phyloP scores from a whole-genome alignment of 2,888 invertebrate genomes.

The Prenolepis imparis region DNA sequence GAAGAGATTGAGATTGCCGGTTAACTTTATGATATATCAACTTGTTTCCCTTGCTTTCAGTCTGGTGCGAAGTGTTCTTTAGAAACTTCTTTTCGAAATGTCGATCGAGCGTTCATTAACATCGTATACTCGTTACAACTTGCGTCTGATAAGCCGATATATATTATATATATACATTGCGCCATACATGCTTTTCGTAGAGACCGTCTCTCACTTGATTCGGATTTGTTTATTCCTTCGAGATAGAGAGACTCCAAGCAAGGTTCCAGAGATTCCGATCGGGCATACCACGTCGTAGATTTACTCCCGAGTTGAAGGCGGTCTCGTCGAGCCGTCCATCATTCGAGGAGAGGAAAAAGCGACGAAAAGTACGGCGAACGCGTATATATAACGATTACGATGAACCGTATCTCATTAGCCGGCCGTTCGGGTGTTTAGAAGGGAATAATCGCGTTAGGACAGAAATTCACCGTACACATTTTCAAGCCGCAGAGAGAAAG shows the following conservation, averaged over 20 bases:
- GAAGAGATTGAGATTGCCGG: background rate
- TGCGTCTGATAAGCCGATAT: background rate
- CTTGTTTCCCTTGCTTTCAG: background rate
- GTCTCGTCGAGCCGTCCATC: constrained; percentile 26
- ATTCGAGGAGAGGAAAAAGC: constrained; percentile 24
- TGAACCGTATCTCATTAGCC: constrained; percentile 30
- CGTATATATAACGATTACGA: constrained; percentile 22
- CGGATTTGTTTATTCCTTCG: constrained; percentile 18
- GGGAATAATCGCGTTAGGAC: constrained; percentile 24
- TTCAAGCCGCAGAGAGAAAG: constrained; percentile 75
- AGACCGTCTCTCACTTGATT: background rate
- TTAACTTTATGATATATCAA: constrained; percentile 36
- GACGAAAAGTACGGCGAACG: constrained; percentile 8
- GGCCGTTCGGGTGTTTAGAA: constrained; percentile 21
- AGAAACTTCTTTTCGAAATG: constrained; percentile 21
- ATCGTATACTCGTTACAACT: background rate
- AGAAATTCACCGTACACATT: constrained; percentile 7
- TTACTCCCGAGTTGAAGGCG: constrained; percentile 22
- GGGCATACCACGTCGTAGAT: constrained; percentile 35
- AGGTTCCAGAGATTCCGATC: constrained; percentile 46
- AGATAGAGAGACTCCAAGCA: background rate
- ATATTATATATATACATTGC: background rate
- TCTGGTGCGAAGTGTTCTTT: background rate
- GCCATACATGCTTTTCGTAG: background rate
- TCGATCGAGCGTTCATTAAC: constrained; percentile 21